A percentile compares a stretch with the other conserved stretches of the same genome.
Conservation (phyloP, 2,113 vertebrate genomes). For the Tychaedon coryphoeus region DNA sequence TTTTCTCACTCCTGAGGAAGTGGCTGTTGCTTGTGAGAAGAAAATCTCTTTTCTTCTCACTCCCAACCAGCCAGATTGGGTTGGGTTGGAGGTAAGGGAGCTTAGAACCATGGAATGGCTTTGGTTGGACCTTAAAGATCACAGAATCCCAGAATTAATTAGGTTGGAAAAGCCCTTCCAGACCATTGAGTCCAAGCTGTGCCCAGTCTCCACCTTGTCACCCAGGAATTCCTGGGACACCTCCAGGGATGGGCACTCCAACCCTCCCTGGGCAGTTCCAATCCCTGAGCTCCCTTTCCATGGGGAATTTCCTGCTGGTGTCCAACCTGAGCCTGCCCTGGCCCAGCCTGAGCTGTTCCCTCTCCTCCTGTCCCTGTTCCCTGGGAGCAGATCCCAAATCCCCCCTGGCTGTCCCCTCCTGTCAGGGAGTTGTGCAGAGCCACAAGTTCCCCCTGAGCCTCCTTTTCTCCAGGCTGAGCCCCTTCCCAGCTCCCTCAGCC, state of each 20-base stretch:
- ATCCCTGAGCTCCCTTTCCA: rapidly evolving
- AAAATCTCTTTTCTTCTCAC: neutral
- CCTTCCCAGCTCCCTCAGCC: neutral
- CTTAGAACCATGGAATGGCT: neutral
- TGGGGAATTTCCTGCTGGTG: neutral
- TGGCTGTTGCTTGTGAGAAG: neutral
- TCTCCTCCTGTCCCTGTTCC: too few species aligned
- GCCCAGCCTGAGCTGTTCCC: neutral
- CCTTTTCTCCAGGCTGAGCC: neutral
- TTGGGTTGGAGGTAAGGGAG: neutral
- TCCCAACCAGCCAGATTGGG: neutral
- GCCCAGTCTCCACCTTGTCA: neutral
- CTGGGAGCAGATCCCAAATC: neutral
- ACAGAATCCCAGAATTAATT: neutral
- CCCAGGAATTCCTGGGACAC: neutral
- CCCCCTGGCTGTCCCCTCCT: neutral
- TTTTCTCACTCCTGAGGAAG: neutral
- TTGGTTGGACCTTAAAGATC: neutral
- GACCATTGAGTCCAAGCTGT: neutral
- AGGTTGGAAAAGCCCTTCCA: neutral
- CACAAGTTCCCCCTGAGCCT: neutral
- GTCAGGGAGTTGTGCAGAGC: neutral
- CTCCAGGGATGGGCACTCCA: neutral
- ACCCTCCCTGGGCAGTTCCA: neutral
- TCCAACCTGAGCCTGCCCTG: neutral